Evolutionary conservation across 1,140 invertebrate species (phyloP), one percentile per base, ranked within the genome.

Genomic region (Drosophila varians): DNA sequence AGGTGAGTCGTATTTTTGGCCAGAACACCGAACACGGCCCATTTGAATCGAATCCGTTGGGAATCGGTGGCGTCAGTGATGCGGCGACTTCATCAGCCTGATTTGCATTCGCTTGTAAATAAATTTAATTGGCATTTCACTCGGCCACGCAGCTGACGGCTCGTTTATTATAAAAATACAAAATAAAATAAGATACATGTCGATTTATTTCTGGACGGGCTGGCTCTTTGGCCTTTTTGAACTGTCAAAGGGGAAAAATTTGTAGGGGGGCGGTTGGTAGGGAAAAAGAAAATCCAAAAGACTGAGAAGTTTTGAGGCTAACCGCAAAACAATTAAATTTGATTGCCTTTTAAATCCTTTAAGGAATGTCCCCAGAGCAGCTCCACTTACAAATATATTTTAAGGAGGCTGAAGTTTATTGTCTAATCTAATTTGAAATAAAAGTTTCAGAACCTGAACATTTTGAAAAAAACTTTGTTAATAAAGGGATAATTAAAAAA

Each of bases 291-390:
- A n/a, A 8, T 9, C 14, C 14, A 23, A 66, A 16, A 66, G 52
- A n/a, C 40, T 26, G 36, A 53, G 38, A 77, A 66, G 47, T 73
- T 64, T 77, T 82, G 80, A 19, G 80, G 77, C 23, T 16, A 74
- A 64, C 77, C 77, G 58, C 73, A 86, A 74, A 82, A 87, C 82
- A 86, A 87, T 86, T 86, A 87, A 86, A 82, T 86, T 86, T 86
- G 82, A 86, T 86, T 86, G 82, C 82, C 69, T 64, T 82, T 87
- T 87, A 86, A 86, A 77, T 68, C 82, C 82, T 76, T 77, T 61
- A 66, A 65, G 60, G 61, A 40, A 23, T 18, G 60, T 31, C 38
- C 38, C 38, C 38, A 42, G 36, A 38, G 36, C 36, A 14, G 0
- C 7, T 14, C 12, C 38, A 42, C 16, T 9, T 16, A 4, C 7